phyloP scores from a whole-genome alignment of 2,113 vertebrate species.

The Mobula birostris region DNA sequence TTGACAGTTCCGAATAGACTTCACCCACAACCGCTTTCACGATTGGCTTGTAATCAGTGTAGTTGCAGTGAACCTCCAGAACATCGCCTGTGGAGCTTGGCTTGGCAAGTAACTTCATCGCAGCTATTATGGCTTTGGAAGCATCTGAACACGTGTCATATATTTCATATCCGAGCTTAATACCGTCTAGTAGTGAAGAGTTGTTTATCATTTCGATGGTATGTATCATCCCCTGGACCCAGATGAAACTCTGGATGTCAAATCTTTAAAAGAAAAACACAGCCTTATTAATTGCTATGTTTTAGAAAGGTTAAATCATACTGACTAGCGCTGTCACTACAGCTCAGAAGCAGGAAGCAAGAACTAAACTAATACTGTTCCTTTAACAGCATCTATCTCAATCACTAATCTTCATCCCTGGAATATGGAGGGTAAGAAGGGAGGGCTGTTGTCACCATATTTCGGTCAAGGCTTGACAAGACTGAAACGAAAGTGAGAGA shows the following conservation, averaged over 20 bases:
- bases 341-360: too few species aligned
- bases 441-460: too few species aligned
- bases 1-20: constrained; percentile 50
- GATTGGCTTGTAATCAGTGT: constrained; percentile 40
- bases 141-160: constrained; percentile 54
- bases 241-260: background rate
- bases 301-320: background rate
- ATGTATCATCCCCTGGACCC: constrained; percentile 46
- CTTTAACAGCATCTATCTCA: too few species aligned
- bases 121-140: constrained; percentile 49
- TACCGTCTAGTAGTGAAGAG: constrained; percentile 50
- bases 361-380: too few species aligned
- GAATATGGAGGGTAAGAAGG: too few species aligned
- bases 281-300: background rate
- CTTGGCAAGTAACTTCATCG: constrained; percentile 44
- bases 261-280: constrained; percentile 28
- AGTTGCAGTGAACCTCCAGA: constrained; percentile 41
- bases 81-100: constrained; percentile 38
- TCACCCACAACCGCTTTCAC: constrained; percentile 54
- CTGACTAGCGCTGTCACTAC: background rate
- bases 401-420: too few species aligned
- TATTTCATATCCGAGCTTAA: constrained; percentile 54
- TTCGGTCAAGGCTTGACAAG: too few species aligned
- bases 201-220: constrained; percentile 57
- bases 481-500: too few species aligned